Evolutionary conservation across 2,113 vertebrate genomes (phyloP).

Genomic region (Acinonyx jubatus): DNA sequence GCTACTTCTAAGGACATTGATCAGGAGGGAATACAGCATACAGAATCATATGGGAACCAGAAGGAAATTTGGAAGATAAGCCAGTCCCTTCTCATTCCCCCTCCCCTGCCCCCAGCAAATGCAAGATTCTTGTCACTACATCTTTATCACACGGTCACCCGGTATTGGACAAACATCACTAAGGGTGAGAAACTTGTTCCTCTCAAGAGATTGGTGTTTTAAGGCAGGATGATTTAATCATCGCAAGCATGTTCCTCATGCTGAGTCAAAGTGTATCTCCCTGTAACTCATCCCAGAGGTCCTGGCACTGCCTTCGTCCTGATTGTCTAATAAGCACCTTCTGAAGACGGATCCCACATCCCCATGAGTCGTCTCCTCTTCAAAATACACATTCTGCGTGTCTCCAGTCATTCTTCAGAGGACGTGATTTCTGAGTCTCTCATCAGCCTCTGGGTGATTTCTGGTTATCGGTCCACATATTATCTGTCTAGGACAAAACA

Average conservation of each 20-base stretch:
- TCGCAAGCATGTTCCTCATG: neutral
- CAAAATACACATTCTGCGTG: neutral
- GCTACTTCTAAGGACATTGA: neutral
- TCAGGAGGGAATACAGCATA: neutral
- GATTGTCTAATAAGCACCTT: neutral
- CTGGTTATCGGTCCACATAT: neutral
- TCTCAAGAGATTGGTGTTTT: neutral
- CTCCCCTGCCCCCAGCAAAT: neutral
- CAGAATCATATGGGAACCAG: neutral
- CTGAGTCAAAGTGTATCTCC: conserved; percentile 4
- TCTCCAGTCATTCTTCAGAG: neutral
- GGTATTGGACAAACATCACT: neutral
- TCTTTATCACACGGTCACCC: neutral
- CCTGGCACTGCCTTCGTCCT: neutral
- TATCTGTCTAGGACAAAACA: neutral
- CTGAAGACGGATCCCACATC: neutral
- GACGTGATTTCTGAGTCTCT: neutral
- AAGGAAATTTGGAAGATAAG: neutral
- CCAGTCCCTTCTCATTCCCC: neutral
- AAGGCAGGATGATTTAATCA: neutral
- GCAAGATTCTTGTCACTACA: neutral
- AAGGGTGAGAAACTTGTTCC: neutral
- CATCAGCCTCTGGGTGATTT: neutral
- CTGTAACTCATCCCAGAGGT: neutral
- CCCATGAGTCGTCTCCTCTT: neutral